Percentiles rank a stretch among this genome's conserved stretches.
phyloP scores from a whole-genome alignment of 2,113 vertebrate species.

The Alaudala cheleensis region DNA sequence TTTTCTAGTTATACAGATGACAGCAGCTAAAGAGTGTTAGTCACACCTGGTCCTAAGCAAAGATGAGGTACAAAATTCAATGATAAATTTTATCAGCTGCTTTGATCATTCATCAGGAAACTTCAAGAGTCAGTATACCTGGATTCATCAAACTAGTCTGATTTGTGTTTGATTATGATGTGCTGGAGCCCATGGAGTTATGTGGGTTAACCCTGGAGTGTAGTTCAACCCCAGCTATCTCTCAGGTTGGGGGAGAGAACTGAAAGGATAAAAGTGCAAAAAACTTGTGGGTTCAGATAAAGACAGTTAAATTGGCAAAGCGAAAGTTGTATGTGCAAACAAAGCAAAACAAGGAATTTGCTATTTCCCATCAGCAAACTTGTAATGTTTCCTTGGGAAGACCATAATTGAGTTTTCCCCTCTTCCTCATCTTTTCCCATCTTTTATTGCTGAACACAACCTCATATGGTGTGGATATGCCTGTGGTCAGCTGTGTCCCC shows the following conservation, averaged over 20 bases:
- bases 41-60: neutral
- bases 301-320: neutral
- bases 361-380: neutral
- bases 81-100: neutral
- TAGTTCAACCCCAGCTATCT: neutral
- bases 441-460: neutral
- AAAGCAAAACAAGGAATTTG: neutral
- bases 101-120: neutral
- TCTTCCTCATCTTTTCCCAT: neutral
- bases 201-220: neutral
- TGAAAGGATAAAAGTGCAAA: neutral
- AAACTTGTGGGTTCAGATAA: fast-evolving
- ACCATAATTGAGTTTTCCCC: fast-evolving
- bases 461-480: neutral
- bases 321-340: neutral
- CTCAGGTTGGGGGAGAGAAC: neutral
- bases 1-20: neutral
- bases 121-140: neutral
- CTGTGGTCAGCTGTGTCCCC: neutral
- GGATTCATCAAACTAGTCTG: neutral
- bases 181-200: neutral
- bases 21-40: neutral
- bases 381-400: neutral
- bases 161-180: neutral
- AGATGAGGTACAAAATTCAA: neutral